Percentiles rank a stretch among this genome's conserved stretches.
phyloP scores from a whole-genome alignment of 2,797 vertebrate genomes.

The Poeciliopsis infans region DNA sequence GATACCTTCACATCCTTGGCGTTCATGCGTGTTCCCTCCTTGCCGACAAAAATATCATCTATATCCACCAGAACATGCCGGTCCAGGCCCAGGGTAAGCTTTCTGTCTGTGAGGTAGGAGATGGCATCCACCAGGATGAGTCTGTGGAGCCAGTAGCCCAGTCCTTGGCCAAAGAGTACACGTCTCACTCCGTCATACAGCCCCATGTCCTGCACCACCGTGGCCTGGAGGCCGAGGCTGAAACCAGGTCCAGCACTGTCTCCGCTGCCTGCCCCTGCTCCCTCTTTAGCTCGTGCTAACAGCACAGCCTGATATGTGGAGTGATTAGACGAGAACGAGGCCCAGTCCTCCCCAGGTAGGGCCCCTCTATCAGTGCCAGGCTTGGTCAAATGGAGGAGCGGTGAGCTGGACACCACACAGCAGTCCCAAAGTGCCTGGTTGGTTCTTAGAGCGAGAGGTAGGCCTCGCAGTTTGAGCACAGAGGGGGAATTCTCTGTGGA shows the following conservation, averaged over 20 bases:
- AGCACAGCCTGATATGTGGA: conserved; percentile 94
- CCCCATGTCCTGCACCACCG: conserved; percentile 92
- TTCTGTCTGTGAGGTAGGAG: conserved; percentile 91
- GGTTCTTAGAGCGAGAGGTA: conserved; percentile 89
- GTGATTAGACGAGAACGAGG: conserved; percentile 93
- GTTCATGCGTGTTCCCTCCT: conserved; percentile 98
- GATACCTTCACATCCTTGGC: conserved; percentile 95
- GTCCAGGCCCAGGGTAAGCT: conserved; percentile 88
- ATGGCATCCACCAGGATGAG: conserved; percentile 95
- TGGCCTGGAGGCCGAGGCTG: conserved; percentile 80
- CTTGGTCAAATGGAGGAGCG: conserved; percentile 91
- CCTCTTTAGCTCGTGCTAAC: conserved; percentile 80
- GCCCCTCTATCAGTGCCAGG: conserved; percentile 87
- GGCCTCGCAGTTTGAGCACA: conserved; percentile 84
- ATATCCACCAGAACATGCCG: conserved; percentile 96
- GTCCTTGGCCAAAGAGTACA: conserved; percentile 93
- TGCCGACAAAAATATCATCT: conserved; percentile 98
- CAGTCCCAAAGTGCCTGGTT: conserved; percentile 91
- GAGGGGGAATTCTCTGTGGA: conserved; percentile 93
- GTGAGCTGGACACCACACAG: conserved; percentile 89
- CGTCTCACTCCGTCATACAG: conserved; percentile 94
- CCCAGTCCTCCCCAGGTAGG: conserved; percentile 95
- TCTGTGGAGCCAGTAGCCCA: conserved; percentile 96
- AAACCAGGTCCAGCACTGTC: conserved; percentile 70
- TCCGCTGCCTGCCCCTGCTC: conserved; percentile 64